A percentile compares a stretch with the other conserved stretches of the same genome.
These are phyloP conservation scores for Teleiodes luculella DNA, from an alignment of 2,888 invertebrate genomes.

Conservation along the genomic window DNA sequence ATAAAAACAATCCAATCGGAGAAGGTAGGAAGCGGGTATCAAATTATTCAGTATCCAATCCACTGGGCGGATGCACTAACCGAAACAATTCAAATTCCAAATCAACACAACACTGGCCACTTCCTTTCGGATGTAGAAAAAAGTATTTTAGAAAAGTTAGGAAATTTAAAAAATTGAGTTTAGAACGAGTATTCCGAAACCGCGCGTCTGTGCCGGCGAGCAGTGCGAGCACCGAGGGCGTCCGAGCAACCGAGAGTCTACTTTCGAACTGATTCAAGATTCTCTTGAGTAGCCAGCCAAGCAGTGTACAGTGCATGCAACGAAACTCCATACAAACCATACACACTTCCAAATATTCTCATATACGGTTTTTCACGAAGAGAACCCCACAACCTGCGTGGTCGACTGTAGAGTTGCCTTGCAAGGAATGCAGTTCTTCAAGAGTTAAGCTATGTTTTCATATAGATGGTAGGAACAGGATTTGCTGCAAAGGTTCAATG, in stretches of 20 bases:
- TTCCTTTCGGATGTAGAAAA: constrained; percentile 26
- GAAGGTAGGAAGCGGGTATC: constrained; percentile 23
- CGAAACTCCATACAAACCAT: not conserved
- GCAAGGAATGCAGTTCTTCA: constrained; percentile 65
- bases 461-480: constrained; percentile 53
- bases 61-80: constrained; percentile 42
- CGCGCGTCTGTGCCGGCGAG: constrained; percentile 41
- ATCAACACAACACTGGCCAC: constrained; percentile 60
- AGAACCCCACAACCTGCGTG: not conserved
- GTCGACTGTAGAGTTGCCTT: constrained; percentile 35
- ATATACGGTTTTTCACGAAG: not conserved
- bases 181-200: constrained; percentile 44
- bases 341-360: not conserved
- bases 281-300: constrained; percentile 34
- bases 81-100: constrained; percentile 44
- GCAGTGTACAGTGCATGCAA: constrained; percentile 26
- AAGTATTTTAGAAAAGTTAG: constrained; percentile 31
- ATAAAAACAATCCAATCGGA: constrained; percentile 47
- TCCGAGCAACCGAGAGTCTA: constrained; percentile 58
- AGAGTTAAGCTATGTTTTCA: constrained; percentile 52
- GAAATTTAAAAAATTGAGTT: constrained; percentile 42
- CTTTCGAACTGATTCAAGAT: constrained; percentile 67
- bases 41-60: constrained; percentile 43
- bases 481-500: constrained; percentile 29
- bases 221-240: constrained; percentile 49